Percentiles rank a stretch among this genome's conserved stretches.
Conservation (phyloP, 2,797 vertebrate genomes). For the Chloroceryle amazona region DNA sequence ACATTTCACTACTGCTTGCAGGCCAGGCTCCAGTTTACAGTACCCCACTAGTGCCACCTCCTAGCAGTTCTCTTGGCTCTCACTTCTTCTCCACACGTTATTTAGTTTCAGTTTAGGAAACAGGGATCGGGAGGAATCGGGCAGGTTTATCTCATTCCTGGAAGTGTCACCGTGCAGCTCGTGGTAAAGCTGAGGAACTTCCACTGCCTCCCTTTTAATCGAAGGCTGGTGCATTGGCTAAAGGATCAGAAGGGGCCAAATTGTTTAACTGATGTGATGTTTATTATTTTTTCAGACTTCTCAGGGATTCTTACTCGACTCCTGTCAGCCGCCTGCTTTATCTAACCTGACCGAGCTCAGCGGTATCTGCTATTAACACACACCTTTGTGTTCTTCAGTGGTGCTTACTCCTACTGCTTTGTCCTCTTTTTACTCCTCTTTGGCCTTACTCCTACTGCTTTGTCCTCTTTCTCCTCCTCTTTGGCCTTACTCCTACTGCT, state of each 20-base stretch:
- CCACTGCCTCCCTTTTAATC: background rate
- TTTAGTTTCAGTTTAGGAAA: conserved; percentile 3
- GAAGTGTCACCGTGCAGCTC: background rate
- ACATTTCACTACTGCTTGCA: conserved; percentile 62
- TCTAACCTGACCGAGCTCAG: background rate
- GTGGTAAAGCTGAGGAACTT: background rate
- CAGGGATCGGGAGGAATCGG: conserved; percentile 8
- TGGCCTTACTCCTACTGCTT: background rate
- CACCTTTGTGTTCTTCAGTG: background rate
- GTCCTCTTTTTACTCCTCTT: too few species aligned
- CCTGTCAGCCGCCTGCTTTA: conserved; percentile 12
- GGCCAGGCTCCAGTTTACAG: conserved; percentile 66
- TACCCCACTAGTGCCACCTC: background rate
- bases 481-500: background rate
- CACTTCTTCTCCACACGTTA: background rate
- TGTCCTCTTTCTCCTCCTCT: too few species aligned
- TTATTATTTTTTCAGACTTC: conserved; percentile 57
- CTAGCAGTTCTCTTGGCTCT: background rate
- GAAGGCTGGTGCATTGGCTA: background rate
- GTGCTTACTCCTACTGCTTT: background rate
- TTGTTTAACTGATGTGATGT: background rate
- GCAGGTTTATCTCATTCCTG: conserved; percentile 23
- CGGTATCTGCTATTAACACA: background rate
- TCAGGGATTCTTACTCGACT: conserved; percentile 72
- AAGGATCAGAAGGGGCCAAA: background rate